Conservation (phyloP, 2,888 invertebrate genomes). For the Furcula furcula region DNA sequence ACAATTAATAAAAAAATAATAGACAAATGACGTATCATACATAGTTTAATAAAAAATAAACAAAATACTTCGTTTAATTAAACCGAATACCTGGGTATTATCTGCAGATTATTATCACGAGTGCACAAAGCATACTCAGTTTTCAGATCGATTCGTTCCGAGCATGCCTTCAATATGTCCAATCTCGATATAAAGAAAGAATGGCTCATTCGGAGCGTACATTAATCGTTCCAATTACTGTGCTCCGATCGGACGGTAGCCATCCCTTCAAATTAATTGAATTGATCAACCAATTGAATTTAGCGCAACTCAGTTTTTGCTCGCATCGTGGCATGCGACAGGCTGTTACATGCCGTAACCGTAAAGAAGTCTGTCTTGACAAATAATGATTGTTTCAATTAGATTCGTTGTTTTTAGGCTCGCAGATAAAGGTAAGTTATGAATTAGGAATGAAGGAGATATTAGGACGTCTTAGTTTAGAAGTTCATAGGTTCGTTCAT, state of each 20-base stretch:
- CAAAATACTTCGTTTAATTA: slow-evolving; percentile 20
- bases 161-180: slow-evolving; percentile 58
- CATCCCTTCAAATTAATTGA: slow-evolving; percentile 71
- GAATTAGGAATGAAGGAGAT: no score
- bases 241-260: slow-evolving; percentile 51
- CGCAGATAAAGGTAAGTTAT: slow-evolving; percentile 19
- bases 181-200: slow-evolving; percentile 55
- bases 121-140: slow-evolving; percentile 44
- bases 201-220: slow-evolving; percentile 55
- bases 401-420: neutral
- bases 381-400: neutral
- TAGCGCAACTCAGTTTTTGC: slow-evolving; percentile 61
- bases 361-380: slow-evolving; percentile 5
- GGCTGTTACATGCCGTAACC: slow-evolving; percentile 23
- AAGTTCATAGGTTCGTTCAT: no score
- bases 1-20: no score
- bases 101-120: slow-evolving; percentile 48
- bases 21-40: no score
- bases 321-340: slow-evolving; percentile 31
- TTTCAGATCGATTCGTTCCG: slow-evolving; percentile 50
- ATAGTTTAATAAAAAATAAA: no score
- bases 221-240: slow-evolving; percentile 74
- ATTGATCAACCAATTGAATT: slow-evolving; percentile 76
- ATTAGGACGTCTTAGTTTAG: no score
- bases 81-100: slow-evolving; percentile 11